Evolutionary conservation across 2,113 vertebrate species (phyloP).

Genomic region (Chloropsis cyanopogon): DNA sequence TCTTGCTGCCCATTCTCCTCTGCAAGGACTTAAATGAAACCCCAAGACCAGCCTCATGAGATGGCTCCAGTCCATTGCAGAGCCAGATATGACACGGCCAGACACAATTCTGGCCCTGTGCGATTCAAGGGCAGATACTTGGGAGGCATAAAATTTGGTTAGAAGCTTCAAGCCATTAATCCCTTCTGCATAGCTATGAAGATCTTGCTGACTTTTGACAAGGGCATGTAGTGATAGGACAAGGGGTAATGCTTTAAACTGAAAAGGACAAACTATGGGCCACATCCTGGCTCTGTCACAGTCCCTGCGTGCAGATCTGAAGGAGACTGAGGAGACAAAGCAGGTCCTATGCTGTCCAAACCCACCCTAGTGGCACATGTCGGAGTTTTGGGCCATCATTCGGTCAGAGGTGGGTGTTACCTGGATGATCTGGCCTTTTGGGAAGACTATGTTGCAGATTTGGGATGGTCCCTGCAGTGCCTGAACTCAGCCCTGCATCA

Average conservation of each 20-base stretch:
- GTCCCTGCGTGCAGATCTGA: accelerated
- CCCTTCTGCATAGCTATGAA: not conserved
- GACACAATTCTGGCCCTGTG: not conserved
- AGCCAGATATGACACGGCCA: not conserved
- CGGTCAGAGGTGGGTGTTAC: not conserved
- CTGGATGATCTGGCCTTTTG: not conserved
- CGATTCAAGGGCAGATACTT: not conserved
- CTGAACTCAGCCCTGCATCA: not conserved
- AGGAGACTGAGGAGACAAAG: not conserved
- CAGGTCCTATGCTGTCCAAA: not conserved
- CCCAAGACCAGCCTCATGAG: not conserved
- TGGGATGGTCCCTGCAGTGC: not conserved
- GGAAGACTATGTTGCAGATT: not conserved
- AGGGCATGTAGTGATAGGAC: not conserved
- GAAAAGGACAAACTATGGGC: not conserved
- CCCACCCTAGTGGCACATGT: too few relatives aligned
- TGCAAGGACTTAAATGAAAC: not conserved
- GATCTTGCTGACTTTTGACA: not conserved
- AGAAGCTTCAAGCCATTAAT: not conserved
- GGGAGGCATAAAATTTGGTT: not conserved
- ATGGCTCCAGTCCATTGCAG: not conserved
- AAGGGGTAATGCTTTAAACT: not conserved
- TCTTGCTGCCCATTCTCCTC: not conserved
- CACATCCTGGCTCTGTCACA: not conserved
- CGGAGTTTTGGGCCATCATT: not conserved